These are phyloP conservation scores for Elymnias hypermnestra DNA, from an alignment of 1,140 invertebrate species.

Conservation along the genomic window DNA sequence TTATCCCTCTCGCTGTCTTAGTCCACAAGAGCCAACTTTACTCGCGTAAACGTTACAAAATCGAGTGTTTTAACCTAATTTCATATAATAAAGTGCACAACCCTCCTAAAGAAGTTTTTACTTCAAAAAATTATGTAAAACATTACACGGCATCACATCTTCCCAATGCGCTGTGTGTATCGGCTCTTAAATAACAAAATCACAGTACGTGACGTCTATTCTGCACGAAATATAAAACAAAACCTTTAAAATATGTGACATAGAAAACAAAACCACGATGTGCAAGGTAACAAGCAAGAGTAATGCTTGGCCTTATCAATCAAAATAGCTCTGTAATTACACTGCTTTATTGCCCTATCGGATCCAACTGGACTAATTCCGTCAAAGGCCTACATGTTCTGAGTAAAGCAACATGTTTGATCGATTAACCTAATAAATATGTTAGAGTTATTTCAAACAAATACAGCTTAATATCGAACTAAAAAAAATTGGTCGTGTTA, in stretches of 20 bases:
- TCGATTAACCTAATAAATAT: neutral
- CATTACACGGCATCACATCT: no score
- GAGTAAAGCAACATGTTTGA: neutral
- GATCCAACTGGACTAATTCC: neutral
- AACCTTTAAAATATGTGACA: neutral
- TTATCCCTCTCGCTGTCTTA: no score
- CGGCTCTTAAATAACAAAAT: no score
- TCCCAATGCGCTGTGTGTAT: neutral
- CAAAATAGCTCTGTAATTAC: conserved; percentile 1
- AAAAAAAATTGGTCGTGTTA: no score
- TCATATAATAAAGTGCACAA: no score
- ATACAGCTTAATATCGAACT: neutral
- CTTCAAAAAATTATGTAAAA: no score
- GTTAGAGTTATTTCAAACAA: neutral
- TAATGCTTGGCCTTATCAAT: conserved; percentile 1
- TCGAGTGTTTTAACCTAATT: no score
- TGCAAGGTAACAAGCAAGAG: neutral
- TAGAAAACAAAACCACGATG: neutral
- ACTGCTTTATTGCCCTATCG: neutral
- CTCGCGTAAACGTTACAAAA: no score
- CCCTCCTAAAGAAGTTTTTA: no score
- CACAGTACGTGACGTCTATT: no score
- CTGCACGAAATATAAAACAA: no score
- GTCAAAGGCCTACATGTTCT: conserved; percentile 1
- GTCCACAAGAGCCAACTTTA: no score